phyloP scores from a whole-genome alignment of 2,113 vertebrate genomes.

The Burhinus bistriatus region DNA sequence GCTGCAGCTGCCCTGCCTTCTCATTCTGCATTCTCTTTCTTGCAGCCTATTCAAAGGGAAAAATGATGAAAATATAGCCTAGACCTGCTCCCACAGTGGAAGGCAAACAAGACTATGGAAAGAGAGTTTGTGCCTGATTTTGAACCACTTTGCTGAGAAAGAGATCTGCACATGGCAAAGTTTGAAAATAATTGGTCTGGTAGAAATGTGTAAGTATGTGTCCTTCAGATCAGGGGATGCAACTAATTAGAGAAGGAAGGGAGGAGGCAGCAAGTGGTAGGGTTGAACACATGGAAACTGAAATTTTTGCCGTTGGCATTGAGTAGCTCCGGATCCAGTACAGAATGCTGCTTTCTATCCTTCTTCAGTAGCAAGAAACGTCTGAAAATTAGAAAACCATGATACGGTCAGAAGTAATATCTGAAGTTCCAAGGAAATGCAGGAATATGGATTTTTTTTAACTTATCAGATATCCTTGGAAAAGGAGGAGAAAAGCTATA shows the following conservation, averaged over 20 bases:
- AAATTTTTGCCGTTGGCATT: background rate
- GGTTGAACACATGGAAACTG: background rate
- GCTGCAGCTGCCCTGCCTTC: background rate
- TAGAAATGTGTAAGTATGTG: background rate
- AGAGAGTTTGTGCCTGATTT: background rate
- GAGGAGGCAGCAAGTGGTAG: background rate
- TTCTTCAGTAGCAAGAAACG: background rate
- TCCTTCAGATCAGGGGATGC: background rate
- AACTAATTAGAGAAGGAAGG: background rate
- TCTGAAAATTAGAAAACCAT: background rate
- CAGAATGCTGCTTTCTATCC: background rate
- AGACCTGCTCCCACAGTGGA: background rate
- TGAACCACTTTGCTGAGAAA: background rate
- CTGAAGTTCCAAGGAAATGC: background rate
- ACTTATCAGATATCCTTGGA: too few species aligned
- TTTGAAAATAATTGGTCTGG: background rate
- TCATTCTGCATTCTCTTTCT: background rate
- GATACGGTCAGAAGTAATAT: background rate
- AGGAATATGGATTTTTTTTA: background rate
- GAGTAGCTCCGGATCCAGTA: background rate
- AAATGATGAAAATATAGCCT: background rate
- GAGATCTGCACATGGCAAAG: background rate
- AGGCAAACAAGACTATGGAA: background rate
- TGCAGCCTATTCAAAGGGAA: background rate
- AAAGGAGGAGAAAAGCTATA: background rate